Conservation (phyloP, 2,888 invertebrate species). For the Sepiola atlantica region DNA sequence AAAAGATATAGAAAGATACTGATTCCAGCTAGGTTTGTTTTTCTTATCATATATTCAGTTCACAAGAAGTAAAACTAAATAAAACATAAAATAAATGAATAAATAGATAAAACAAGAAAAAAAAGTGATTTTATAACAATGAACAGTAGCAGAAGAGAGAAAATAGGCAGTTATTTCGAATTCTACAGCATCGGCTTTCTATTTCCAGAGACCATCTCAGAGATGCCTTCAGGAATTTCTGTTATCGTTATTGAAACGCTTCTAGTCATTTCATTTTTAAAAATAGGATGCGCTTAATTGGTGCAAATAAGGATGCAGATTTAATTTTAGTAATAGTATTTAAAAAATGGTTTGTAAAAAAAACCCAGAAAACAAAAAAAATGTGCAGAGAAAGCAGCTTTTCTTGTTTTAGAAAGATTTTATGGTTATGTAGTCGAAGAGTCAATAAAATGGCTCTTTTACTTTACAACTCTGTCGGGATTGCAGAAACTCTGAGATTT, state of each 20-base stretch:
- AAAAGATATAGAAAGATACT: too few species aligned
- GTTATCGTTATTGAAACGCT: not conserved
- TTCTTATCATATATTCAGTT: not conserved
- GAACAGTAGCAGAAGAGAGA: not conserved
- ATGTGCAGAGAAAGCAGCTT: not conserved
- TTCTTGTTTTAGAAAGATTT: not conserved
- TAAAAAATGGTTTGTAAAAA: not conserved
- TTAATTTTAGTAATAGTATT: not conserved
- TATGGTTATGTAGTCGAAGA: not conserved
- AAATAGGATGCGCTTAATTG: not conserved
- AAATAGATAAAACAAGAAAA: not conserved
- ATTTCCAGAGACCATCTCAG: not conserved
- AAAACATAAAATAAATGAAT: too few species aligned
- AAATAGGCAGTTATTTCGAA: not conserved
- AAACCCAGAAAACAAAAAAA: not conserved
- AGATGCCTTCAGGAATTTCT: not conserved
- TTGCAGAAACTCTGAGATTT: not conserved
- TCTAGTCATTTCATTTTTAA: not conserved
- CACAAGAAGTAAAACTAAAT: not conserved
- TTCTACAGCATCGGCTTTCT: not conserved
- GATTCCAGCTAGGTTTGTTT: not conserved
- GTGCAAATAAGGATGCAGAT: not conserved
- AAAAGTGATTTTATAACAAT: not conserved
- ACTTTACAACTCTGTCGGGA: not conserved
- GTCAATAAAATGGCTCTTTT: not conserved